Evolutionary conservation across 2,113 vertebrate species (phyloP).

Genomic region (Eolophus roseicapilla): DNA sequence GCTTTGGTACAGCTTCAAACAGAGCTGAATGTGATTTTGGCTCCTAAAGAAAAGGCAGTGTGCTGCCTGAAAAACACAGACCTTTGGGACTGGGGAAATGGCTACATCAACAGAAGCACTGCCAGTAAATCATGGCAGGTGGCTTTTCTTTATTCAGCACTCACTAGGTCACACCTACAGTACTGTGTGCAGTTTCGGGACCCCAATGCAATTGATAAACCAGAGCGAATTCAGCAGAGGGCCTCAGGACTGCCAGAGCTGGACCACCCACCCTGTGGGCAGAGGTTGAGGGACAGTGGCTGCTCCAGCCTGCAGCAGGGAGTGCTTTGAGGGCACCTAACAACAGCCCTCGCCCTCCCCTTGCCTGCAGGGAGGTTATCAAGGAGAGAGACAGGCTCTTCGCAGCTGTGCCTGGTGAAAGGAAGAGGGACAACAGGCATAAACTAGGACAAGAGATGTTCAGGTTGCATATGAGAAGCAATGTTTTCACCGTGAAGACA

Average conservation of each 20-base stretch:
- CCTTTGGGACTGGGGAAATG: neutral
- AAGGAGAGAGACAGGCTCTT: neutral
- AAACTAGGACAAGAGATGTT: neutral
- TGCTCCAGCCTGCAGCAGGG: neutral
- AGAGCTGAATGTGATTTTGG: neutral
- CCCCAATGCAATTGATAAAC: neutral
- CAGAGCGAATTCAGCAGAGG: neutral
- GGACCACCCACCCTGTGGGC: neutral
- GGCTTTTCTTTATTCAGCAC: neutral
- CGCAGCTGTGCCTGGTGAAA: neutral
- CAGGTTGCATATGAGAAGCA: neutral
- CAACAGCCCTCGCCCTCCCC: neutral
- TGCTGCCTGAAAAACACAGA: neutral
- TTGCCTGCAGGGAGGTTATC: neutral
- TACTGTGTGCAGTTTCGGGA: neutral
- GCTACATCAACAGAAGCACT: neutral
- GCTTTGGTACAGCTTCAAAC: neutral
- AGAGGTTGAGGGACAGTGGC: neutral
- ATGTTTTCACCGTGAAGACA: neutral
- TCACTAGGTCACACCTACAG: neutral
- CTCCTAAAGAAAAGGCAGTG: neutral
- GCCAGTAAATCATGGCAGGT: neutral
- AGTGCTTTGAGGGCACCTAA: neutral
- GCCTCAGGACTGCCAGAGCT: neutral
- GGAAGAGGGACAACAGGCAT: neutral